A percentile compares a stretch with the other conserved stretches of the same genome.
These are phyloP conservation scores for Lucilia sericata DNA, from an alignment of 1,140 invertebrate genomes.

Conservation along the genomic window DNA sequence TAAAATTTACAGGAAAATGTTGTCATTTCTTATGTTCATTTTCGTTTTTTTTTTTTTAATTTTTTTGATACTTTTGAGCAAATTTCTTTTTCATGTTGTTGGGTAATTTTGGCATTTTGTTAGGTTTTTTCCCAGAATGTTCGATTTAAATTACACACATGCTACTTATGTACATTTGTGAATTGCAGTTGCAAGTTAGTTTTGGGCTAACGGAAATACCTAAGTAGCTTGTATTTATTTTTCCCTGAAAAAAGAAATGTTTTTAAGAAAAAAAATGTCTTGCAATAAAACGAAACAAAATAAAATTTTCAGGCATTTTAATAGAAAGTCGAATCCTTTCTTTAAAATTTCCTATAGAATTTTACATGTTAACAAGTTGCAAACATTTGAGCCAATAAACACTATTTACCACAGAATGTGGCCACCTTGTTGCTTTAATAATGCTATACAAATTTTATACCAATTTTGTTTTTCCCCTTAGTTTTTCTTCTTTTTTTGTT, in stretches of 20 bases:
- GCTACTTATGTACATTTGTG: background rate
- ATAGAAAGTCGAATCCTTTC: background rate
- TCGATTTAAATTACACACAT: background rate
- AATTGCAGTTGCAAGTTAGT: too few species aligned
- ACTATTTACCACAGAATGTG: slow-evolving; percentile 33
- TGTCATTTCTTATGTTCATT: slow-evolving; percentile 27
- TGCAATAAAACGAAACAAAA: background rate
- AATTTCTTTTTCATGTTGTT: background rate
- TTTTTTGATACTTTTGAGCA: background rate
- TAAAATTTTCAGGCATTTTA: background rate
- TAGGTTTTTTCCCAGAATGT: background rate
- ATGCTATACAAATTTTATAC: background rate
- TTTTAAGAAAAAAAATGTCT: background rate
- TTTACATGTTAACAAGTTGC: slow-evolving; percentile 33
- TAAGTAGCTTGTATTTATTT: slow-evolving; percentile 35
- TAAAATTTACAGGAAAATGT: slow-evolving; percentile 37
- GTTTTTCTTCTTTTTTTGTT: background rate
- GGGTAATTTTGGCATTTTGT: background rate
- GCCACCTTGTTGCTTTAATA: slow-evolving; percentile 29
- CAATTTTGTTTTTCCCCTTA: background rate
- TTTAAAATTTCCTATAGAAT: background rate
- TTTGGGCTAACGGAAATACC: background rate
- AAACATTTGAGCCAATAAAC: slow-evolving; percentile 27
- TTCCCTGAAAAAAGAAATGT: background rate
- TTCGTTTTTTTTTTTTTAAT: background rate